Base-by-base conservation (phyloP, 2,113 vertebrate species). In the Anhinga rufa region DNA sequence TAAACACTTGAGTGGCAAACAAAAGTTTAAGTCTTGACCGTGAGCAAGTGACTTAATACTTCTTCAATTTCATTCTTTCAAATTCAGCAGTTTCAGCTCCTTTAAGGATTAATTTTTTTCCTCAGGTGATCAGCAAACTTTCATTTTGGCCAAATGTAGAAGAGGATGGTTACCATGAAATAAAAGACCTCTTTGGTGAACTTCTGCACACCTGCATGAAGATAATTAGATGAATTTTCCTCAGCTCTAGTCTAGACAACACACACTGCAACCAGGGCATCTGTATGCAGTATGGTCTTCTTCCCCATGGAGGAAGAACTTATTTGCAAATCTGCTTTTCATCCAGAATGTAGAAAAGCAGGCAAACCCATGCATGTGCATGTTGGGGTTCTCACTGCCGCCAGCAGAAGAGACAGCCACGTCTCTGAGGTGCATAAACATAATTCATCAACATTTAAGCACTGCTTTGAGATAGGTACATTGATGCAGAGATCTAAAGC, bases 341-440 rank as follows among this genome's bases (percentile, higher is more conserved):
- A 79, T 2, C 5, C 6, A 85, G 10, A 57, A 54, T 28, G 19
- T 4, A 87, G 49, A 79, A 91, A 80, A 81, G 6, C 16, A 54
- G 38, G 15, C 22, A 88, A 83, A 14, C 12, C 17, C 9, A 52
- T 14, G 25, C 5, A 29, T 1, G 3, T 26, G 4, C 1, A 0
- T 38, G 4, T 38, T 52, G 29, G n/a, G 7, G 17, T 52, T 87
- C 17, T 82, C 60, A 9, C 49, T 88, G 42, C 44, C 84, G 44
- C 15, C 36, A 75, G 29, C 20, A 78, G 29, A 25, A 83, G 32
- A 91, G 42, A 34, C 21, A 91, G 6, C 34, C 44, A 20, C 18
- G 4, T 70, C 42, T 57, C 9, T 3, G 1, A 91, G 20, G 9
- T 71, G 22, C 3, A 0, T 38, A 68, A 52, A 65, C 28, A 26